Percentiles rank a stretch among this genome's conserved stretches.
These are phyloP conservation scores for Lordiphosa andalusiaca DNA, from an alignment of 2,888 invertebrate genomes.

Conservation along the genomic window DNA sequence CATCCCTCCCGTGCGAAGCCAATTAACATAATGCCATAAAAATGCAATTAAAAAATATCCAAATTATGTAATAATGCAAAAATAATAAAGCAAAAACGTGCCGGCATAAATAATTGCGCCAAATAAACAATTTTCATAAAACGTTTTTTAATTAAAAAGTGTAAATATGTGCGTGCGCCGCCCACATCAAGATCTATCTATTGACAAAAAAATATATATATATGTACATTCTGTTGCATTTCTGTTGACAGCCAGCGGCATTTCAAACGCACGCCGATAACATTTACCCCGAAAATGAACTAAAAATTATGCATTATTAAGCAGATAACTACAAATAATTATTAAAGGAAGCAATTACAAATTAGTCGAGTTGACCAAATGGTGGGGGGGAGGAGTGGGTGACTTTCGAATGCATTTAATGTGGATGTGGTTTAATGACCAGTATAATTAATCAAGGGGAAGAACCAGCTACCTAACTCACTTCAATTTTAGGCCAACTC, in stretches of 20 bases:
- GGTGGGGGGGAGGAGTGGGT: too few relatives aligned
- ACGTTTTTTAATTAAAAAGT: conserved; percentile 40
- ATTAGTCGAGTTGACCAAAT: not conserved
- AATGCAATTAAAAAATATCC: conserved; percentile 61
- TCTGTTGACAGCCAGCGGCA: conserved; percentile 16
- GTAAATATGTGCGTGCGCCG: conserved; percentile 3
- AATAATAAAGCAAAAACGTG: conserved; percentile 36
- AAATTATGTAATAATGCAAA: conserved; percentile 35
- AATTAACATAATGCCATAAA: conserved; percentile 58
- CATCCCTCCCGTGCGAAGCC: conserved; percentile 26
- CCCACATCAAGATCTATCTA: conserved; percentile 24
- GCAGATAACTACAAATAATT: conserved; percentile 41
- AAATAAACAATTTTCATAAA: conserved; percentile 33
- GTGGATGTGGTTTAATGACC: too few relatives aligned
- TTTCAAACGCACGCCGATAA: conserved; percentile 19
- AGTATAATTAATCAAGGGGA: too few relatives aligned
- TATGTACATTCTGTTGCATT: conserved; percentile 33
- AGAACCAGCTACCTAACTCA: too few relatives aligned
- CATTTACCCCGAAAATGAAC: conserved; percentile 28
- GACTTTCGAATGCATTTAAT: too few relatives aligned
- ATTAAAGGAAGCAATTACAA: conserved; percentile 9
- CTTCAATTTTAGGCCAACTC: too few relatives aligned
- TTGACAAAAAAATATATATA: conserved; percentile 13
- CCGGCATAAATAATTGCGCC: conserved; percentile 20
- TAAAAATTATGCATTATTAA: conserved; percentile 36